Evolutionary conservation across 1,140 invertebrate genomes (phyloP), one percentile per base, ranked within the genome.

Genomic region (Sitobion miscanthi): DNA sequence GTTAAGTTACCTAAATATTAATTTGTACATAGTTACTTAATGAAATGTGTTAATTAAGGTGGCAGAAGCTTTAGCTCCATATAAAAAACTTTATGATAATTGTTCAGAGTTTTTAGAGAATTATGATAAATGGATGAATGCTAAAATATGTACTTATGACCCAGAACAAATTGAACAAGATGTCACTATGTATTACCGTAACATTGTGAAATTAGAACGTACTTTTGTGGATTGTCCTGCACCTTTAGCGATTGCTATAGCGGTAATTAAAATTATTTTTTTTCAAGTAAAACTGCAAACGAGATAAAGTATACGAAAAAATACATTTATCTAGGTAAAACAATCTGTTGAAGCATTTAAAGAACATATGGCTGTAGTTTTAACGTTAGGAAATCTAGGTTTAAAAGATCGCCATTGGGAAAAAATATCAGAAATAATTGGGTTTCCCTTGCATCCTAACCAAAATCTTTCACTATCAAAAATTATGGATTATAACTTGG

Each of bases 361-460:
- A 94, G 97, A 97, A 86, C 97, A 99, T 95, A 96, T 99, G 96
- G 98, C 98, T 0, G 97, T 99, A 14, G 97, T 99, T 90, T 96
- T 97, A 95, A 99, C 98, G 0, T 95, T 99, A 2, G 99, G 99
- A 82, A 99, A 99, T 96, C 98, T 98, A 9, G 98, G 97, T 62
- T 97, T 99, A 96, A 97, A 99, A 95, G 96, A 97, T 23, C 96
- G 99, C 21, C 99, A 99, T 95, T 99, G 99, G 99, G 98, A 99
- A 94, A 97, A 98, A 95, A 97, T 99, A 23, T 99, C 98, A 0
- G 98, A 99, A 94, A 98, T 99, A 93, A 98, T 99, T 94, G 98
- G 98, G 0, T 99, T 99, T 95, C 98, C 98, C 1, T 97, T 99
- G 45, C 97, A 97, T 94, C 97, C 98, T 11, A 98, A 98, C 94